phyloP scores from a whole-genome alignment of 2,113 vertebrate species.

The Pitta sordida region DNA sequence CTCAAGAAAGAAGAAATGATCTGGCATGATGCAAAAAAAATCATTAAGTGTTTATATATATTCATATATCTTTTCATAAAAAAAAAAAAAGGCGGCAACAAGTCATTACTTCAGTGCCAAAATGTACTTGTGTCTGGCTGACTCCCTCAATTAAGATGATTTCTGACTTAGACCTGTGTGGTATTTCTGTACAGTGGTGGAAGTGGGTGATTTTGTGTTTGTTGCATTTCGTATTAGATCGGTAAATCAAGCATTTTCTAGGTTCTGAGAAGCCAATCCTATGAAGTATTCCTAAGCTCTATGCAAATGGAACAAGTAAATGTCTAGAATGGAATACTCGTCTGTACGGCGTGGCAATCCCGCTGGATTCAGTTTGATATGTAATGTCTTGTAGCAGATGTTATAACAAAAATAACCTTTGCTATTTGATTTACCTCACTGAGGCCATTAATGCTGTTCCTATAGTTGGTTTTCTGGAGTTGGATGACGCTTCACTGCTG shows the following conservation, averaged over 20 bases:
- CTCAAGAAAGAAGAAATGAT: constrained; percentile 62
- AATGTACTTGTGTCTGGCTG: constrained; percentile 30
- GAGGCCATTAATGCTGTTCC: constrained; percentile 71
- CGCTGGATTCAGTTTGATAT: constrained; percentile 57
- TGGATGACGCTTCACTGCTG: constrained; percentile 55
- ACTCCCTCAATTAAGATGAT: not conserved
- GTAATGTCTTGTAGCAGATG: constrained; percentile 69
- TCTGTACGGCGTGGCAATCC: not conserved
- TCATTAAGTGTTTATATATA: constrained; percentile 64
- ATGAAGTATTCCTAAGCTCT: constrained; percentile 26
- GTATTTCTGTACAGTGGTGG: constrained; percentile 17
- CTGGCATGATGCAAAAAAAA: constrained; percentile 61
- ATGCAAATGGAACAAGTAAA: constrained; percentile 16
- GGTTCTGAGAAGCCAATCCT: constrained; percentile 56
- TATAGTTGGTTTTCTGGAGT: constrained; percentile 62
- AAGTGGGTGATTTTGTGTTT: not conserved
- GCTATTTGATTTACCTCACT: constrained; percentile 70
- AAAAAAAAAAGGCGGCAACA: constrained; percentile 43
- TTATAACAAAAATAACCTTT: constrained; percentile 68
- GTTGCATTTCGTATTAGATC: constrained; percentile 20
- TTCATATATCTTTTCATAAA: constrained; percentile 46
- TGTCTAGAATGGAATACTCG: constrained; percentile 15
- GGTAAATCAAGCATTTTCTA: constrained; percentile 1
- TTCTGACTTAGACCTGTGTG: constrained; percentile 6
- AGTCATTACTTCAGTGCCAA: constrained; percentile 65